A percentile compares a stretch with the other conserved stretches of the same genome.
These are phyloP conservation scores for Olivierus martensii DNA, from an alignment of 1,140 invertebrate genomes.

Conservation along the genomic window DNA sequence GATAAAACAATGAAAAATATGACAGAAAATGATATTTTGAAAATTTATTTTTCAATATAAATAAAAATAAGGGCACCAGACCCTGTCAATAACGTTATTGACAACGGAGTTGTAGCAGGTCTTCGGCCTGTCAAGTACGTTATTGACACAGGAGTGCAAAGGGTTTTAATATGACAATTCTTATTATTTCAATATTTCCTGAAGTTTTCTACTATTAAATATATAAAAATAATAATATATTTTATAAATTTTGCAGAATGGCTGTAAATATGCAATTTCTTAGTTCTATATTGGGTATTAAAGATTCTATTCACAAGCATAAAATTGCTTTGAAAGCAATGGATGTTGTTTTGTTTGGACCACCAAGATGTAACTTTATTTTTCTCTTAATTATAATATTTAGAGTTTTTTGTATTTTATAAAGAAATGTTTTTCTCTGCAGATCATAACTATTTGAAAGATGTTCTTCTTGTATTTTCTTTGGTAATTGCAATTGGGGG, in stretches of 20 bases:
- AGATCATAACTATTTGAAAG: conserved; percentile 69
- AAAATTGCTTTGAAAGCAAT: conserved; percentile 92
- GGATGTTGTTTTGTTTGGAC: conserved; percentile 93
- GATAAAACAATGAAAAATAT: too few relatives aligned
- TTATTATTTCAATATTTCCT: too few relatives aligned
- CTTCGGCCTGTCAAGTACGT: too few relatives aligned
- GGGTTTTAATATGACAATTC: too few relatives aligned
- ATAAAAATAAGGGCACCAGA: too few relatives aligned
- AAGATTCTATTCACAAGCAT: conserved; percentile 91
- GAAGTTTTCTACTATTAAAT: neutral
- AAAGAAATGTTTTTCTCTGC: conserved; percentile 20
- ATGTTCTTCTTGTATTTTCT: conserved; percentile 66
- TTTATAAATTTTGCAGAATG: conserved; percentile 44
- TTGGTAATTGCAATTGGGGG: conserved; percentile 67
- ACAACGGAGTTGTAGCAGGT: too few relatives aligned
- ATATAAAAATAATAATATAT: neutral
- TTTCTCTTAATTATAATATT: too few relatives aligned
- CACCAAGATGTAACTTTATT: conserved; percentile 77
- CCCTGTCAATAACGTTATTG: too few relatives aligned
- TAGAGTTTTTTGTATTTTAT: too few relatives aligned
- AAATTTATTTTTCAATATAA: too few relatives aligned
- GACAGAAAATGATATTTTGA: too few relatives aligned
- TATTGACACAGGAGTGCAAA: too few relatives aligned
- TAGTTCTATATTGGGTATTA: conserved; percentile 76
- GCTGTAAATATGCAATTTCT: conserved; percentile 81